phyloP scores from a whole-genome alignment of 2,113 vertebrate species.

The Onychorhynchus coronatus region DNA sequence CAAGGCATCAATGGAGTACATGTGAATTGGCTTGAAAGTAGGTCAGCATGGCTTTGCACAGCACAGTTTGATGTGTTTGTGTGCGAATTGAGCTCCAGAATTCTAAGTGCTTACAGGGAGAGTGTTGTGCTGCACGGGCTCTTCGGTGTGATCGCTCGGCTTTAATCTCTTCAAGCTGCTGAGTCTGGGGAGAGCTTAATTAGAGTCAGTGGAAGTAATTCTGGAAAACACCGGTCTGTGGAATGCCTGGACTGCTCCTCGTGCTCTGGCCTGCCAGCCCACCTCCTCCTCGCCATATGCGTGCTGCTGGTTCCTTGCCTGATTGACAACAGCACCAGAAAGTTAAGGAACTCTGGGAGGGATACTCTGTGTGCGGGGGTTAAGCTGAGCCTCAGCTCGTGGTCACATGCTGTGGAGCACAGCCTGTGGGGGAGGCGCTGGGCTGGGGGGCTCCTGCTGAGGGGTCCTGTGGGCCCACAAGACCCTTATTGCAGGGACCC shows the following conservation, averaged over 20 bases:
- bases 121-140: neutral
- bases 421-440: rapidly evolving
- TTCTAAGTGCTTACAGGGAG: neutral
- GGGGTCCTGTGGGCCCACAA: neutral
- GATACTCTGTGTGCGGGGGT: neutral
- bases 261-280: neutral
- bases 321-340: rapidly evolving
- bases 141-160: neutral
- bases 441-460: rapidly evolving
- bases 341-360: neutral
- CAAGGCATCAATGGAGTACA: neutral
- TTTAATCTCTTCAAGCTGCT: neutral
- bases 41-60: constrained; percentile 14
- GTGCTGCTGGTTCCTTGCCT: neutral
- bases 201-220: neutral
- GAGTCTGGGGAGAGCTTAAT: neutral
- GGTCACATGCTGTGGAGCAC: rapidly evolving
- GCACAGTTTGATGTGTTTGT: neutral
- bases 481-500: neutral
- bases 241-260: neutral
- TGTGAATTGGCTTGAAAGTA: constrained; percentile 51
- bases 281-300: rapidly evolving
- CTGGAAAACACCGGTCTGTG: neutral
- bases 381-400: rapidly evolving
- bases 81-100: neutral